phyloP scores from a whole-genome alignment of 2,113 vertebrate species.

The Cololabis saira region DNA sequence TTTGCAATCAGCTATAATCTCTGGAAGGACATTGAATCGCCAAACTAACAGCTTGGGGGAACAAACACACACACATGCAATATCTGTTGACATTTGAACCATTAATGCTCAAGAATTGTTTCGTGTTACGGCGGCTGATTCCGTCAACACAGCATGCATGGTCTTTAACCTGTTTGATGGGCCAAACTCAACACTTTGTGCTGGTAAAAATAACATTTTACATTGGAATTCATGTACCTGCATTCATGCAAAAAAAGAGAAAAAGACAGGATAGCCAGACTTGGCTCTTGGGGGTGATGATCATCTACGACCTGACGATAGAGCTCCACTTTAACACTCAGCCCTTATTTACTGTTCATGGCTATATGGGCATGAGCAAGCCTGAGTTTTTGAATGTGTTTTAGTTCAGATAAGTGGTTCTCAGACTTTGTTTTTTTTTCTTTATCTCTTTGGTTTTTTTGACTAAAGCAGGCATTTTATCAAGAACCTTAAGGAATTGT shows the following conservation, averaged over 20 bases:
- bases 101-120: constrained; percentile 2
- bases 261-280: constrained; percentile 6
- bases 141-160: not conserved
- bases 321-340: not conserved
- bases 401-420: too few species aligned
- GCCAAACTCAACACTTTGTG: constrained; percentile 1
- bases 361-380: too few species aligned
- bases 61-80: constrained; percentile 7
- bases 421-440: too few species aligned
- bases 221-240: constrained; percentile 13
- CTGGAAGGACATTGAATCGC: constrained; percentile 44
- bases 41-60: constrained; percentile 9
- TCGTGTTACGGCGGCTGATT: constrained; percentile 11
- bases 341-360: too few species aligned
- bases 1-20: constrained; percentile 37
- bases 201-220: constrained; percentile 13
- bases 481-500: too few species aligned
- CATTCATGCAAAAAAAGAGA: too few species aligned
- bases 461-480: too few species aligned
- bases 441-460: too few species aligned
- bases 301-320: constrained; percentile 8
- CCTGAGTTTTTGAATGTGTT: too few species aligned
- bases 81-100: not conserved
- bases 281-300: constrained; percentile 33
- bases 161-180: constrained; percentile 1